Percentiles rank a stretch among this genome's conserved stretches.
Evolutionary conservation across 2,888 invertebrate species (phyloP).

Genomic region (Dendrolimus pini): DNA sequence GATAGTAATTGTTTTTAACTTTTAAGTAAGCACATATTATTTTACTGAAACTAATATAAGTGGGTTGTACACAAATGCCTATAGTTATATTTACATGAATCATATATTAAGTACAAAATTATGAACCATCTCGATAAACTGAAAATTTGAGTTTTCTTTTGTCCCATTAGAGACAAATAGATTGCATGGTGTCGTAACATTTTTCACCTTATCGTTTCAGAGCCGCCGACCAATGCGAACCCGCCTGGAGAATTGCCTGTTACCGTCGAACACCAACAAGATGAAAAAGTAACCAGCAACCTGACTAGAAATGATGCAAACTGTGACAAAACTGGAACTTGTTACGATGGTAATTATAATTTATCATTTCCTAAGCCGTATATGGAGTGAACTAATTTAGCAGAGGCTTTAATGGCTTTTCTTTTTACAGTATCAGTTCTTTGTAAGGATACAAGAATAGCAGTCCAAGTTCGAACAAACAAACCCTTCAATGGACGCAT

Average conservation of each 20-base stretch:
- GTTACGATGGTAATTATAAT: constrained; percentile 88
- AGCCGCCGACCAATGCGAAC: constrained; percentile 57
- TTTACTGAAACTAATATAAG: no score
- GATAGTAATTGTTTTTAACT: no score
- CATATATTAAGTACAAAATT: no score
- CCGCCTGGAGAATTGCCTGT: constrained; percentile 79
- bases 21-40: no score
- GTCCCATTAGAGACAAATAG: no score
- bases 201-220: constrained; percentile 47
- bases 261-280: constrained; percentile 86
- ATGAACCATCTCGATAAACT: no score
- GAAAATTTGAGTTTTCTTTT: no score
- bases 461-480: constrained; percentile 94
- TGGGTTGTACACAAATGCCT: no score
- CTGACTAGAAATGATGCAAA: constrained; percentile 87
- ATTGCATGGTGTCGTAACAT: no score
- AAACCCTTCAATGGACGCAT: constrained; percentile 96
- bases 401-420: not conserved
- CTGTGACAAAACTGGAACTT: constrained; percentile 96
- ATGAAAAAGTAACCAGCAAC: constrained; percentile 81
- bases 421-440: constrained; percentile 87
- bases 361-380: constrained; percentile 1
- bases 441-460: constrained; percentile 95
- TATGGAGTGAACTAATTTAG: no score
- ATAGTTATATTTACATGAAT: no score